These are phyloP conservation scores for Tetragonisca angustula DNA, from an alignment of 2,888 invertebrate species.

Conservation along the genomic window DNA sequence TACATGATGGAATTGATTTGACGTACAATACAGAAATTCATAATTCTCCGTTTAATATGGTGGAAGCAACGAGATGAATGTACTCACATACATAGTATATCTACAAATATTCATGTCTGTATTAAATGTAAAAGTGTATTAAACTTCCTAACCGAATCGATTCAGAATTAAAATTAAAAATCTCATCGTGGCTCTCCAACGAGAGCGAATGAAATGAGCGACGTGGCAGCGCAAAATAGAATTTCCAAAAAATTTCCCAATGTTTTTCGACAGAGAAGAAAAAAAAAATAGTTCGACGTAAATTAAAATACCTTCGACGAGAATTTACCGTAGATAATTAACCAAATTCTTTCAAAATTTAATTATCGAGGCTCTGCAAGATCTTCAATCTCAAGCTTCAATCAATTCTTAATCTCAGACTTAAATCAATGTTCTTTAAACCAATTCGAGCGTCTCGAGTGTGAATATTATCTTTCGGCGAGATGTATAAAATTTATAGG, in stretches of 20 bases:
- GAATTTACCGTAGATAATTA: too few relatives aligned
- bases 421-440: neutral
- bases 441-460: neutral
- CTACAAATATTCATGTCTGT: neutral
- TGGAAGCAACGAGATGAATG: neutral
- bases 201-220: neutral
- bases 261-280: neutral
- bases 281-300: neutral
- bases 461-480: neutral
- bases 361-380: neutral
- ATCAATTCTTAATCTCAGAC: too few relatives aligned
- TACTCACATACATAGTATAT: neutral
- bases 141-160: neutral
- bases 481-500: neutral
- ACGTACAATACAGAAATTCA: neutral
- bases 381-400: neutral
- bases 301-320: neutral
- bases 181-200: neutral
- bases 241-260: neutral
- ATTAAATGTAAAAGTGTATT: neutral
- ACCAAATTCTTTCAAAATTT: neutral
- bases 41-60: neutral
- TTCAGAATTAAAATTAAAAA: neutral
- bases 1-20: neutral
- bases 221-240: too few relatives aligned